Base-by-base conservation (phyloP, 2,113 vertebrate genomes). In the Coreoperca whiteheadi region DNA sequence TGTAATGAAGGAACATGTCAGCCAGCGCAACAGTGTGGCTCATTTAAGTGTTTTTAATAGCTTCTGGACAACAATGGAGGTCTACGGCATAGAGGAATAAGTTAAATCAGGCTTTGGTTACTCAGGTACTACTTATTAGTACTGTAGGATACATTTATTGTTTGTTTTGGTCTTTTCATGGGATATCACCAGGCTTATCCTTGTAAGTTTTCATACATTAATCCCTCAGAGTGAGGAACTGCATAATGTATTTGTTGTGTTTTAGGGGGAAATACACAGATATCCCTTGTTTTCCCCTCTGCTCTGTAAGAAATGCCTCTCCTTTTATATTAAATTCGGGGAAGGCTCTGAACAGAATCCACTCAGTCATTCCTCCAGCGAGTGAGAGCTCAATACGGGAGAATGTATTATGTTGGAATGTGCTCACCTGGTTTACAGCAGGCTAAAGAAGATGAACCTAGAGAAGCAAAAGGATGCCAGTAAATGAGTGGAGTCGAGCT, bases 341-440 rank as follows among this genome's bases (percentile, higher is more conserved):
- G n/a, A 66, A 9, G 32, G 18, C 57, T 75, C 46, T 65, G 72
- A 68, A 51, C 61, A 50, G 66, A 71, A 67, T 77, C 59, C 72
- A 53, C 51, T 82, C 64, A 79, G 64, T 14, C 68, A 57, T 74
- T 81, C 79, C 65, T 79, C 25, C 30, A 30, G 60, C 12, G n/a
- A 60, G 32, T 61, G 39, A 80, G 82, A 84, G 82, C 72, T 81
- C 67, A 32, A 28, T 56, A 20, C 2, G 9, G 46, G 48, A 37
- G 78, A 72, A 48, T 71, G 77, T 37, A 41, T 69, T 75, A 72
- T 67, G 60, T 37, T 82, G 81, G 90, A 93, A 87, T 88, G 89
- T 74, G 70, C 75, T 92, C 83, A 91, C 86, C 87, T 91, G 87
- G 70, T 72, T 81, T 72, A 74, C 77, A 84, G 80, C 8, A 50